Percentiles rank a stretch among this genome's conserved stretches.
Evolutionary conservation across 2,113 vertebrate species (phyloP).

Genomic region (Sarotherodon lohbergeri): DNA sequence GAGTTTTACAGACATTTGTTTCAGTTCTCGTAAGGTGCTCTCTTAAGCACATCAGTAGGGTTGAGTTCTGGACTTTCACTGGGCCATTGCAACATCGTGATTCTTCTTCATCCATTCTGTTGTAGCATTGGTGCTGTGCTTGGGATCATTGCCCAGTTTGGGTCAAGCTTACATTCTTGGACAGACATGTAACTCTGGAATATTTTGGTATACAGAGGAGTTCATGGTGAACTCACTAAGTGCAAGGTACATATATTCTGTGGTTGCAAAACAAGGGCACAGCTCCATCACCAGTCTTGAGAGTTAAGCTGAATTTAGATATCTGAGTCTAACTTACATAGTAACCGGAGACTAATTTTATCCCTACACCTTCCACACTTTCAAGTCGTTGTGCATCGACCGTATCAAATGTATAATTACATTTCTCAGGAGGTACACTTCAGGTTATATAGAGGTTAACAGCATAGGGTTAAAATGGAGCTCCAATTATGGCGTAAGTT

Average conservation of each 20-base stretch:
- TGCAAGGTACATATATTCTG: neutral
- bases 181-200: neutral
- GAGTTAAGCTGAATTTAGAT: neutral
- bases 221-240: neutral
- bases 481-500: neutral
- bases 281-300: neutral
- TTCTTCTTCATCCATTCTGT: neutral
- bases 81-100: neutral
- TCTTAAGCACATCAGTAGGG: too few relatives aligned
- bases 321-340: neutral
- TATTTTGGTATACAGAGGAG: neutral
- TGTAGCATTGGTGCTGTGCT: neutral
- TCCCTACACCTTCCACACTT: neutral
- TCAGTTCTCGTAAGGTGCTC: too few relatives aligned
- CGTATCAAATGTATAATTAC: neutral
- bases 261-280: neutral
- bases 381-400: neutral
- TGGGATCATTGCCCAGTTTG: neutral
- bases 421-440: neutral
- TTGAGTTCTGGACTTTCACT: neutral
- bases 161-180: neutral
- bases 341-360: neutral
- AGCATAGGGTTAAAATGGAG: neutral
- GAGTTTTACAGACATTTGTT: too few relatives aligned
- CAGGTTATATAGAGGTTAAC: neutral